phyloP scores from a whole-genome alignment of 2,113 vertebrate genomes.

The Hemiprocne comata region DNA sequence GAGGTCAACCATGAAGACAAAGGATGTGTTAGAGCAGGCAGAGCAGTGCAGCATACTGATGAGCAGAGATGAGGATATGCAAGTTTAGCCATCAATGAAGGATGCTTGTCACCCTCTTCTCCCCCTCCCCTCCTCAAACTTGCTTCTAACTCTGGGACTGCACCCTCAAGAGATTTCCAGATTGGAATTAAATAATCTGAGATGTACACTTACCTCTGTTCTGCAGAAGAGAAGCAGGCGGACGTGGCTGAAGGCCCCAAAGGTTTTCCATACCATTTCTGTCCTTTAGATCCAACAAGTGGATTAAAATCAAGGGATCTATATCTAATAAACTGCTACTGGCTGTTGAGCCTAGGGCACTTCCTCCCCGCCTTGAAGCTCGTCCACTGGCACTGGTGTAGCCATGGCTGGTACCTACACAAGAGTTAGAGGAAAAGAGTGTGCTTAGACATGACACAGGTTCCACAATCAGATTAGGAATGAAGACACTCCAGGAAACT shows the following conservation, averaged over 20 bases:
- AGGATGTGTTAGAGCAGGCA: background rate
- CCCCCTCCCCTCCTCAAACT: background rate
- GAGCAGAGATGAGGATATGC: background rate
- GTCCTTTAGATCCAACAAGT: slow-evolving; percentile 94
- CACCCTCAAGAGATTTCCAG: background rate
- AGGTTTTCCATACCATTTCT: slow-evolving; percentile 90
- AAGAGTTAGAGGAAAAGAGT: background rate
- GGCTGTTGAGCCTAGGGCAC: slow-evolving; percentile 72
- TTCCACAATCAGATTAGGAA: background rate
- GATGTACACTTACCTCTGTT: slow-evolving; percentile 81
- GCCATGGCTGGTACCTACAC: slow-evolving; percentile 71
- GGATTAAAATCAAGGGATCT: slow-evolving; percentile 95
- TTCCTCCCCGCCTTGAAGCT: slow-evolving; percentile 70
- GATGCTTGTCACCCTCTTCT: too few relatives aligned
- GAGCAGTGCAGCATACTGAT: background rate
- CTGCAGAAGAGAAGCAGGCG: slow-evolving; percentile 88
- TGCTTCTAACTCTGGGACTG: background rate
- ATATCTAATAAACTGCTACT: slow-evolving; percentile 89
- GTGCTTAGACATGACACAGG: background rate
- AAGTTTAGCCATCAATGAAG: background rate
- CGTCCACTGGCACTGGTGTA: slow-evolving; percentile 74
- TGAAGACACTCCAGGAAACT: background rate
- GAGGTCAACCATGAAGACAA: background rate
- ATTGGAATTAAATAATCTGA: background rate
- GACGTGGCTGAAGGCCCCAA: slow-evolving; percentile 93